phyloP scores from a whole-genome alignment of 2,113 vertebrate species.

The Cavia porcellus region DNA sequence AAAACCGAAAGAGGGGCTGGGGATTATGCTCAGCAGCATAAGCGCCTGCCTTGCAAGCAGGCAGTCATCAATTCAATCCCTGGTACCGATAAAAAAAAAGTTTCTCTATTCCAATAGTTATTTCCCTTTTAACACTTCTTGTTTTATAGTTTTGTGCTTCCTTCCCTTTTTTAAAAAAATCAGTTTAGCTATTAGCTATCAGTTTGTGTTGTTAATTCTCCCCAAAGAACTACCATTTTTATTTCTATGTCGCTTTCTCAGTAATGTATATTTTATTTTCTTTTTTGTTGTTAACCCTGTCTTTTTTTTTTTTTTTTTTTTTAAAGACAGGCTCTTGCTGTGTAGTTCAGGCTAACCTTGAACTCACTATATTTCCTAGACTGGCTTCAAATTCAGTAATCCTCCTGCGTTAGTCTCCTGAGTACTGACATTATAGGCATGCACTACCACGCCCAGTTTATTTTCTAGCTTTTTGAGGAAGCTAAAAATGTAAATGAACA shows the following conservation, averaged over 20 bases:
- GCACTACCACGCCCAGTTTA: neutral
- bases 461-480: constrained; percentile 10
- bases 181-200: neutral
- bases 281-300: neutral
- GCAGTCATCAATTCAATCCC: too few species aligned
- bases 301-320: neutral
- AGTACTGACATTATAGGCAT: neutral
- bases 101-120: neutral
- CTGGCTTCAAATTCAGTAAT: neutral
- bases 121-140: neutral
- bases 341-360: too few species aligned
- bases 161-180: neutral
- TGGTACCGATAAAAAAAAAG: too few species aligned
- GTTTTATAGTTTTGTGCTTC: neutral
- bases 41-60: too few species aligned
- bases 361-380: neutral
- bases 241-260: neutral
- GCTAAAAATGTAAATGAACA: neutral
- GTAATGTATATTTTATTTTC: neutral
- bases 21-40: neutral
- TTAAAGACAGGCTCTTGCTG: neutral
- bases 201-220: constrained; percentile 13
- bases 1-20: too few species aligned
- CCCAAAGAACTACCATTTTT: neutral
- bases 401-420: neutral